These are phyloP conservation scores for Scytalopus superciliaris DNA, from an alignment of 2,113 vertebrate species.

Conservation along the genomic window DNA sequence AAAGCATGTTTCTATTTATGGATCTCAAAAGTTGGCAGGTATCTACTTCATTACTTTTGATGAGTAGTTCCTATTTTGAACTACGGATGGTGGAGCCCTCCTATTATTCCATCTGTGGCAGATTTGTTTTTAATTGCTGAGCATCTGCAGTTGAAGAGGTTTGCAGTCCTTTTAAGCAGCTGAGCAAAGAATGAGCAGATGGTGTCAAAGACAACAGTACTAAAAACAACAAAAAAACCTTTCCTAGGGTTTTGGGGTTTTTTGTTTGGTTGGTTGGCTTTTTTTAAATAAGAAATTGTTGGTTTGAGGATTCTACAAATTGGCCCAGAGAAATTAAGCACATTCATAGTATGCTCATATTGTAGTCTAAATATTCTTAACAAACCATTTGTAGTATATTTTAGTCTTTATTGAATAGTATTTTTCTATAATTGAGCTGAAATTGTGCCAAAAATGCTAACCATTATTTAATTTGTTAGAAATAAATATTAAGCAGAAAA, in stretches of 20 bases:
- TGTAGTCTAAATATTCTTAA: neutral
- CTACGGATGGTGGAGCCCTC: neutral
- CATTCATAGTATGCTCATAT: neutral
- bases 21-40: constrained; percentile 38
- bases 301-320: neutral
- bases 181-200: constrained; percentile 62
- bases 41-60: constrained; percentile 27
- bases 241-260: neutral
- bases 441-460: neutral
- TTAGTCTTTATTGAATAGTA: neutral
- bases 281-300: neutral
- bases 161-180: constrained; percentile 45
- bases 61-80: constrained; percentile 35
- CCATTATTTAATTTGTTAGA: neutral
- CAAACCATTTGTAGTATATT: neutral
- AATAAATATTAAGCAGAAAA: neutral
- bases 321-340: neutral
- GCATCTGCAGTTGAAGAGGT: constrained; percentile 58
- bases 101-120: constrained; percentile 55
- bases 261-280: too few relatives aligned
- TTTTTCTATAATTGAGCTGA: neutral
- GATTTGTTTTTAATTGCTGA: constrained; percentile 59
- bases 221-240: neutral
- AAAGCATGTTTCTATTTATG: constrained; percentile 28
- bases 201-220: constrained; percentile 28